A percentile compares a stretch with the other conserved stretches of the same genome.
Conservation (phyloP, 2,797 vertebrate genomes). For the Lagodon rhomboides region DNA sequence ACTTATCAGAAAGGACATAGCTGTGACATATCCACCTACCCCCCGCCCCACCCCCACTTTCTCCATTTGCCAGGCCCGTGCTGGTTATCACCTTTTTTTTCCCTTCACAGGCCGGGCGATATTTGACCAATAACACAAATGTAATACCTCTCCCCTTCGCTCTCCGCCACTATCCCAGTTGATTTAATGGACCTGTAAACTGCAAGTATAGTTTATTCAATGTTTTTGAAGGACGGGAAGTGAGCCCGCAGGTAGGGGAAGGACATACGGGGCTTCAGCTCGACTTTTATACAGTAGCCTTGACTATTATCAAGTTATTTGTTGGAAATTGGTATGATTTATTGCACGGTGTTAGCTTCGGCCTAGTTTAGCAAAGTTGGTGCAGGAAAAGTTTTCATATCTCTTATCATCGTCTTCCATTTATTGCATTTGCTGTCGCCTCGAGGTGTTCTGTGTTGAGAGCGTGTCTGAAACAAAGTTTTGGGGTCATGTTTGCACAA, state of each 20-base stretch:
- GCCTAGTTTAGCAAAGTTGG: conserved; percentile 66
- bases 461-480: conserved; percentile 42
- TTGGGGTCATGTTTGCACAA: conserved; percentile 34
- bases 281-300: conserved; percentile 45
- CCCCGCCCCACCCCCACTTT: conserved; percentile 25
- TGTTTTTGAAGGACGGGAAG: conserved; percentile 57
- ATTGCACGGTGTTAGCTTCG: conserved; percentile 65
- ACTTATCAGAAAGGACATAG: conserved; percentile 87
- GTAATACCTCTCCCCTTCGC: conserved; percentile 69
- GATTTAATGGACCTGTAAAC: conserved; percentile 79
- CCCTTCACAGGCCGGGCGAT: conserved; percentile 60
- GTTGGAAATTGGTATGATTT: conserved; percentile 72
- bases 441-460: conserved; percentile 37
- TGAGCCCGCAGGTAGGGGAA: conserved; percentile 60
- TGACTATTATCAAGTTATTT: conserved; percentile 71
- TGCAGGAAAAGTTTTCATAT: conserved; percentile 71
- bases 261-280: conserved; percentile 58
- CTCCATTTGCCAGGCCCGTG: conserved; percentile 65
- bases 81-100: conserved; percentile 66
- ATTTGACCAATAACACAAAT: conserved; percentile 80
- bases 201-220: conserved; percentile 71
- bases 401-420: conserved; percentile 48
- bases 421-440: conserved; percentile 62
- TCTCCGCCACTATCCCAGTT: conserved; percentile 59
- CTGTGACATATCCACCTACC: conserved; percentile 48